Evolutionary conservation across 2,113 vertebrate genomes (phyloP), one percentile per base, ranked within the genome.

Genomic region (Scophthalmus maximus): DNA sequence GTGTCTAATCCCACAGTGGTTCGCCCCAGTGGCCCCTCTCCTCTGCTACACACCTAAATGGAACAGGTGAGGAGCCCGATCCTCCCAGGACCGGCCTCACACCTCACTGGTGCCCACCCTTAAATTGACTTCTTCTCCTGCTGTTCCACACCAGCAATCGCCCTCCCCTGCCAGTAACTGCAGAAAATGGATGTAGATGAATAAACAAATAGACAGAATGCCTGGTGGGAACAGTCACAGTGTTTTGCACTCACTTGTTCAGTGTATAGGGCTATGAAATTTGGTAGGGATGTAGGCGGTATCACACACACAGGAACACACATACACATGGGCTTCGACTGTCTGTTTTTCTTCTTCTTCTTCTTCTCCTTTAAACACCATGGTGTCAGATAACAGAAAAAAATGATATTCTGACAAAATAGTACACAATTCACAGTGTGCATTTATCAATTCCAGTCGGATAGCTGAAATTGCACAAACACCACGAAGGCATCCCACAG

Each of bases 41-140:
- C 71, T 79, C 61, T 82, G 80, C 75, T 15, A 78, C 55, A 78
- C 55, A 60, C 63, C 78, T 87, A 85, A 87, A 84, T 84, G 78
- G 69, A 89, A 88, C 85, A 89, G 86, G 85, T 91, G 73, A 83
- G 77, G 49, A 84, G 75, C 78, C 38, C 0, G 18, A 80, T 71
- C 78, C 85, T 81, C 83, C 68, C 3, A 63, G 83, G 82, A 67
- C 83, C 1, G 23, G 68, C 76, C 89, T 85, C 81, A 87, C 85
- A 90, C 82, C 76, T 86, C 82, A 76, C 72, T 76, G 73, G 65
- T 61, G 75, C 68, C 84, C 76, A 76, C 62, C 68, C 83, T 84
- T 86, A 91, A 91, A 91, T 89, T 88, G 85, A 83, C 87, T 91
- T 80, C 83, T 82, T 78, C 78, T 87, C 71, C 74, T 59, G 66